Base-by-base conservation (phyloP, 2,113 vertebrate genomes). In the Hymenochirus boettgeri region DNA sequence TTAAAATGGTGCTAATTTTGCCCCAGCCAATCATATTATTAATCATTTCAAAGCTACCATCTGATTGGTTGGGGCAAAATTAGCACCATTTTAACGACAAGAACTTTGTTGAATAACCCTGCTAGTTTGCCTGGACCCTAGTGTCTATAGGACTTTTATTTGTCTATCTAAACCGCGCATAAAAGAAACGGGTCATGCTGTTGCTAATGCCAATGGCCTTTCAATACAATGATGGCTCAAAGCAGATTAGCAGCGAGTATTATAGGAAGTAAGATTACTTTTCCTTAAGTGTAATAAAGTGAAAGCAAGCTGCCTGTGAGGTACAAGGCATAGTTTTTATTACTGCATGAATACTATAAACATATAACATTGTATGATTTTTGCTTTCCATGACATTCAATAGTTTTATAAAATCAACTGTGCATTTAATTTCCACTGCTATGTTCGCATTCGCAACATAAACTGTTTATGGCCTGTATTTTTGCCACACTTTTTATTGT, bases 191-290 rank as follows among this genome's bases (percentile, higher is more conserved):
- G 65, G 65, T 69, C 65, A 69, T 45, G 56, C 53, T 42, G 31
- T 45, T 45, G 56, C 56, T 59, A 59, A 45, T 24, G 8, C 65
- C 19, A 48, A 31, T 31, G 23, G 33, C 45, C 56, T 59, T 53
- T 35, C 23, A 33, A 60, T 59, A 69, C 23, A 59, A 37, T 65
- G 51, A 52, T 53, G 23, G 56, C 47, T 69, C 50, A 60, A 35
- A 69, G 65, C 25, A 60, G 65, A 69, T 69, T 69, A 60, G 31
- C n/a, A 33, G 1, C n/a, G 65, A 60, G 56, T 53, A 69, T 69
- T 69, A 69, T 47, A 60, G 39, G n/a, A 52, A 66, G 64, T 57
- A 53, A 57, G 65, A 69, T 69, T 69, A 69, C 65, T 53, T 69
- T 58, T 69, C 37, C 65, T 69, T 60, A 69, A 69, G 57, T 59